phyloP scores from a whole-genome alignment of 2,888 invertebrate species.

The Anarsia innoxiella region DNA sequence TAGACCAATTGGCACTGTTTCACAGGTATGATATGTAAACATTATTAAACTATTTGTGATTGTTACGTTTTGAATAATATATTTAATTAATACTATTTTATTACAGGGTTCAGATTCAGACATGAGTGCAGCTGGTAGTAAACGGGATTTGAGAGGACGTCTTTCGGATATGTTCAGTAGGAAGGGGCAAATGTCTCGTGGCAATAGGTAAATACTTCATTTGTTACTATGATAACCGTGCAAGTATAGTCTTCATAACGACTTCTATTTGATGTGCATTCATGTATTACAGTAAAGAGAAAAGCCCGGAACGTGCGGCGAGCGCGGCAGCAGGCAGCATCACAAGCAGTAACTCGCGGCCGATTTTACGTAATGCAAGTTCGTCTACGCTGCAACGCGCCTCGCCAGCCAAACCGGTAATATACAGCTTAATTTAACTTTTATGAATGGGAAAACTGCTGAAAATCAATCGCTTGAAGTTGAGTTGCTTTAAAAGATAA shows the following conservation, averaged over 20 bases:
- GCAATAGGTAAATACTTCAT: conserved; percentile 73
- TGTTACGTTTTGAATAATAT: neutral
- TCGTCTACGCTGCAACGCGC: conserved; percentile 57
- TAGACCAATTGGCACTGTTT: conserved; percentile 70
- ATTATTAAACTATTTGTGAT: neutral
- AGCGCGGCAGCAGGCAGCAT: conserved; percentile 38
- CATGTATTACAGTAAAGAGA: conserved; percentile 51
- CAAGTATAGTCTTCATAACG: no score
- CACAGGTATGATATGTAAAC: conserved; percentile 20
- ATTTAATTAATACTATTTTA: neutral
- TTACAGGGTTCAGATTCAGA: conserved; percentile 82
- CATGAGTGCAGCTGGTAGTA: conserved; percentile 80
- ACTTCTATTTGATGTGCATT: neutral
- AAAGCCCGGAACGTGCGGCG: conserved; percentile 55
- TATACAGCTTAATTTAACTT: no score
- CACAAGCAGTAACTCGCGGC: conserved; percentile 41
- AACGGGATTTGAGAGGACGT: conserved; percentile 85
- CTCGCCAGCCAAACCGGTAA: conserved; percentile 43
- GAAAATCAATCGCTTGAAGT: no score
- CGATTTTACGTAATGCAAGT: conserved; percentile 76
- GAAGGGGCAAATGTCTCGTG: conserved; percentile 76
- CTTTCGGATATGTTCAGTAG: conserved; percentile 89
- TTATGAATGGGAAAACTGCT: no score
- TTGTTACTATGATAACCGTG: no score
- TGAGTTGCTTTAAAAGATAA: no score